Conservation (phyloP, 2,113 vertebrate genomes). For the Sarotherodon lohbergeri region DNA sequence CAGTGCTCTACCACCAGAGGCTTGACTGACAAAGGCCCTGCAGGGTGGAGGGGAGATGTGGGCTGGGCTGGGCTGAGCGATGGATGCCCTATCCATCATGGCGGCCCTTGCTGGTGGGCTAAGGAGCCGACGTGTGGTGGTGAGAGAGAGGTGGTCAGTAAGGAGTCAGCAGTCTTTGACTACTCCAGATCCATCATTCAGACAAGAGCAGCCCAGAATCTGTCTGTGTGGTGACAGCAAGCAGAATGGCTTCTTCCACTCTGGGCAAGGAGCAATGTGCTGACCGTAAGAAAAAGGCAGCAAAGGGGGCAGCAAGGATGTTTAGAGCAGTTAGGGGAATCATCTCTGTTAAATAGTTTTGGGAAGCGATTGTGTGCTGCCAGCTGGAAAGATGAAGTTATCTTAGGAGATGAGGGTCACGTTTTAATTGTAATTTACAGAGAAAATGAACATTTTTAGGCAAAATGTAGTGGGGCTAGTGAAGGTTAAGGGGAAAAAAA, state of each 20-base stretch:
- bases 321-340: slow-evolving; percentile 33
- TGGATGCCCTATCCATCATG: slow-evolving; percentile 67
- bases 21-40: slow-evolving; percentile 63
- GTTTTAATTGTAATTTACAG: background rate
- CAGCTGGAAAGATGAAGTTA: background rate
- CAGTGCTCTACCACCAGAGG: slow-evolving; percentile 32
- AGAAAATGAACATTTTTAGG: background rate
- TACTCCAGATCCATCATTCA: slow-evolving; percentile 68
- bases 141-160: slow-evolving; percentile 66
- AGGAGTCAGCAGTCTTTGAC: slow-evolving; percentile 72
- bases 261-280: slow-evolving; percentile 59
- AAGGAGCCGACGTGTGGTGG: slow-evolving; percentile 48
- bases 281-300: slow-evolving; percentile 46
- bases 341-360: background rate
- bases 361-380: background rate
- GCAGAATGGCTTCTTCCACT: slow-evolving; percentile 60
- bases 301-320: slow-evolving; percentile 1
- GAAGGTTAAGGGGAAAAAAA: background rate
- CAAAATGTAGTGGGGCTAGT: background rate
- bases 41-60: slow-evolving; percentile 18
- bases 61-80: slow-evolving; percentile 41
- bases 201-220: slow-evolving; percentile 62
- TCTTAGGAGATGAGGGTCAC: background rate
- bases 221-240: slow-evolving; percentile 51
- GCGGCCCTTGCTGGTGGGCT: slow-evolving; percentile 53